Evolutionary conservation across 2,113 vertebrate species (phyloP), one percentile per base, ranked within the genome.

Genomic region (Tychaedon coryphoeus): DNA sequence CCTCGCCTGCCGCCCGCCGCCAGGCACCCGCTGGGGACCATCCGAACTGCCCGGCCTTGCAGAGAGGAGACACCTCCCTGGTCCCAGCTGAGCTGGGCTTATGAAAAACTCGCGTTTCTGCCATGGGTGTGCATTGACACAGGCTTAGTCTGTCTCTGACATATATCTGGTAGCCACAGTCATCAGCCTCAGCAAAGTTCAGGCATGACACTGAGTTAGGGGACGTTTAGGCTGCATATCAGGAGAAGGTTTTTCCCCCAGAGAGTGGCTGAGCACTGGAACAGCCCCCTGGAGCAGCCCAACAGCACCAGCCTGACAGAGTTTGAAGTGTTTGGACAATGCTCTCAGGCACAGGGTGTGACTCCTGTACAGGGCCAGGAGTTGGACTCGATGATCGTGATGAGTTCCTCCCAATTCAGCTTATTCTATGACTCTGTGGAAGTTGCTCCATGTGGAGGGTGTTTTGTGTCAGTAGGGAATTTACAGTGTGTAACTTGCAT

Each of bases 101-200:
- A 33, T 5, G 65, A 16, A 58, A 61, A 51, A 80, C 31, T 4
- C 5, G 0, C 2, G 1, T 54, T 84, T 62, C n/a, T 79, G 62
- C 7, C 1, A 2, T 10, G 3, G 1, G 3, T 18, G 48, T 51
- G 29, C 23, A 0, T 5, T 51, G 28, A 19, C 1, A 1, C 34
- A 22, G 38, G 19, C 48, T 47, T 38, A 4, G 43, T 53, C 17
- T 65, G 24, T 40, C 13, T 6, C 42, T 42, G 24, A 22, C 0
- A 0, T 13, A 9, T 10, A 20, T 2, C 15, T 9, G 19, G 48
- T 33, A 86, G 54, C 22, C 4, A 3, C 48, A 53, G 62, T 7
- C 36, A 12, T 24, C 20, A 25, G 36, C 19, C 26, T 66, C 34
- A 42, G 6, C 19, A 14, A n/a, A 77, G 13, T 29, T 53, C 38